Conservation (phyloP, 2,797 vertebrate genomes). For the Clarias pachynema region DNA sequence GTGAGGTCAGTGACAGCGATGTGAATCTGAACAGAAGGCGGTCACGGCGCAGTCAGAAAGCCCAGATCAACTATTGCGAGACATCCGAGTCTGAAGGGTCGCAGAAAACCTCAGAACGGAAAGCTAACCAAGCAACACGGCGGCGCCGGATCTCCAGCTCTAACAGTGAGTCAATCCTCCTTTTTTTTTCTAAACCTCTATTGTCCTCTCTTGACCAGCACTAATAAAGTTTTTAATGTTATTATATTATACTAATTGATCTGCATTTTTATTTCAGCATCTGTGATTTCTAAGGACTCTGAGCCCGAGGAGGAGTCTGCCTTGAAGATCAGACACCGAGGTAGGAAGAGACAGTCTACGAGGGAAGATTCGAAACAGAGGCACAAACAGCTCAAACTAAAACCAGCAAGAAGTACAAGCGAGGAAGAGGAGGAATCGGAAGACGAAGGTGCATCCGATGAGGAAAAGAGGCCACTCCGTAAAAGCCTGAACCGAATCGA, state of each 20-base stretch:
- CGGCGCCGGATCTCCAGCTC: constrained; percentile 89
- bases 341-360: constrained; percentile 56
- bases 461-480: constrained; percentile 73
- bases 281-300: constrained; percentile 56
- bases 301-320: constrained; percentile 70
- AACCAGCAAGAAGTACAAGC: constrained; percentile 78
- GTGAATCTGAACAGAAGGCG: constrained; percentile 86
- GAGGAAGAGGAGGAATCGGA: constrained; percentile 73
- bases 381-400: constrained; percentile 70
- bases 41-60: constrained; percentile 87
- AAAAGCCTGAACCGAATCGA: constrained; percentile 82
- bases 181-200: neutral
- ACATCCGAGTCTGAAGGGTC: constrained; percentile 94
- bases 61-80: constrained; percentile 95
- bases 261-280: constrained; percentile 40
- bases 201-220: too few species aligned
- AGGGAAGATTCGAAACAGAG: constrained; percentile 61
- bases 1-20: constrained; percentile 86
- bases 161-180: constrained; percentile 80
- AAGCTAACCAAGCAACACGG: constrained; percentile 75
- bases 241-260: neutral
- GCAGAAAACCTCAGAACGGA: constrained; percentile 68
- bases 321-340: constrained; percentile 68
- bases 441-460: constrained; percentile 75
- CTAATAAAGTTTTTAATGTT: too few species aligned